Conservation (phyloP, 2,888 invertebrate species). For the Mesopsocus fuscifrons region DNA sequence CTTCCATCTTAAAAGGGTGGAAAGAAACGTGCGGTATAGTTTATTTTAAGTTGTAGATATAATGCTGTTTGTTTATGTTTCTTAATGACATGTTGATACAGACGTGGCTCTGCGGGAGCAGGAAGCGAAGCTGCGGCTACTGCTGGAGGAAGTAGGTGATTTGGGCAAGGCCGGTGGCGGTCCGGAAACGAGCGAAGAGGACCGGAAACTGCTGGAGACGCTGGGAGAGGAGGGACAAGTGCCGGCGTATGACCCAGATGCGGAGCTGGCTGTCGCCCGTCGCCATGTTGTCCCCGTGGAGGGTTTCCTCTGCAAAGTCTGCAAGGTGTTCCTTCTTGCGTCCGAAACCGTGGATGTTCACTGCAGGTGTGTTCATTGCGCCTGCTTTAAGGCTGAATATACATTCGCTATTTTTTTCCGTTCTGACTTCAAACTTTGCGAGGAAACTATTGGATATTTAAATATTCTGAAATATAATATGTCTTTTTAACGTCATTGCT, state of each 20-base stretch:
- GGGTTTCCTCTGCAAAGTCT: conserved; percentile 7
- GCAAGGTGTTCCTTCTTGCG: conserved; percentile 2
- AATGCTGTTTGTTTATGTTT: no score
- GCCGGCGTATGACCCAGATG: conserved; percentile 3
- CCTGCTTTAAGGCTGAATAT: no score
- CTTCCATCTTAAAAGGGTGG: no score
- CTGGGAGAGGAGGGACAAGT: neutral
- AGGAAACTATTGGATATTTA: no score
- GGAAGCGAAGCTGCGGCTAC: conserved; percentile 1
- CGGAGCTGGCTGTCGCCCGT: neutral
- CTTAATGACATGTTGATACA: no score
- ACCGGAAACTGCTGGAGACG: neutral
- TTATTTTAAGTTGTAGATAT: no score
- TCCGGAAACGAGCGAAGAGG: neutral
- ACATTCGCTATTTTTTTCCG: no score
- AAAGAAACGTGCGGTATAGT: no score
- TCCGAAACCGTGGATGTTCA: neutral
- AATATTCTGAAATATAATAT: no score
- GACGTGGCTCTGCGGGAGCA: neutral
- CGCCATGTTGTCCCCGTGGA: neutral
- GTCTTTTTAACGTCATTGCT: no score
- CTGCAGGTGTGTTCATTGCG: conserved; percentile 5
- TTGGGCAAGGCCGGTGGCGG: neutral
- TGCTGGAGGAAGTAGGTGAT: conserved; percentile 1
- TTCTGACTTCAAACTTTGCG: no score